Conservation (phyloP, 2,113 vertebrate genomes). For the Spilogale gracilis region DNA sequence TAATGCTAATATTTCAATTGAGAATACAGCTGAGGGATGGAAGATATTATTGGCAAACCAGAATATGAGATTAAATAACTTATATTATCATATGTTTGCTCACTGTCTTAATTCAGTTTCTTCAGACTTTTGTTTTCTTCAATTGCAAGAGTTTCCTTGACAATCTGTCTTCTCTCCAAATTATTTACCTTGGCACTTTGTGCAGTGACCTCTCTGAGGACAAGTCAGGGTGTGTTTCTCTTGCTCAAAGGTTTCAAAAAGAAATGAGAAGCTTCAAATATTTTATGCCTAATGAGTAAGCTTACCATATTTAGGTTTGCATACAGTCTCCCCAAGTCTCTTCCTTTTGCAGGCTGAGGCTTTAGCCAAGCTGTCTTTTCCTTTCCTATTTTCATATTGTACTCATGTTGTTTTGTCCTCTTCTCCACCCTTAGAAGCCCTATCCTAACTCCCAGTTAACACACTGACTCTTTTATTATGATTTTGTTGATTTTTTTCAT, state of each 20-base stretch:
- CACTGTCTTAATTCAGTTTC: not conserved
- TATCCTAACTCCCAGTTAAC: not conserved
- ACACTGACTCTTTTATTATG: not conserved
- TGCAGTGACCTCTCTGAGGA: not conserved
- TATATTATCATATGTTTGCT: not conserved
- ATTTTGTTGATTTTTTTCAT: not conserved
- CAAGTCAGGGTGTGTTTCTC: not conserved
- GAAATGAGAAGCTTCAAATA: not conserved
- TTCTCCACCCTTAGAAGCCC: not conserved
- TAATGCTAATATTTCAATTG: not conserved
- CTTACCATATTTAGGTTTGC: not conserved
- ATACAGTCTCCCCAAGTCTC: not conserved
- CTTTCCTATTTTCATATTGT: not conserved
- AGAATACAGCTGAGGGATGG: not conserved
- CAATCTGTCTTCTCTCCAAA: not conserved
- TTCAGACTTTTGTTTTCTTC: not conserved
- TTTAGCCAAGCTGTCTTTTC: not conserved
- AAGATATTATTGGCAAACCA: not conserved
- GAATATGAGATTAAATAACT: not conserved
- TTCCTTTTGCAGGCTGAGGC: not conserved
- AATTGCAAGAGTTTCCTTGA: not conserved
- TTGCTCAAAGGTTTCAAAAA: conserved; percentile 6
- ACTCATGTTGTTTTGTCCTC: not conserved
- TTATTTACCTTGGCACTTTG: not conserved
- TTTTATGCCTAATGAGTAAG: not conserved